phyloP scores from a whole-genome alignment of 2,113 vertebrate genomes.

The Potamarius usumacintae region DNA sequence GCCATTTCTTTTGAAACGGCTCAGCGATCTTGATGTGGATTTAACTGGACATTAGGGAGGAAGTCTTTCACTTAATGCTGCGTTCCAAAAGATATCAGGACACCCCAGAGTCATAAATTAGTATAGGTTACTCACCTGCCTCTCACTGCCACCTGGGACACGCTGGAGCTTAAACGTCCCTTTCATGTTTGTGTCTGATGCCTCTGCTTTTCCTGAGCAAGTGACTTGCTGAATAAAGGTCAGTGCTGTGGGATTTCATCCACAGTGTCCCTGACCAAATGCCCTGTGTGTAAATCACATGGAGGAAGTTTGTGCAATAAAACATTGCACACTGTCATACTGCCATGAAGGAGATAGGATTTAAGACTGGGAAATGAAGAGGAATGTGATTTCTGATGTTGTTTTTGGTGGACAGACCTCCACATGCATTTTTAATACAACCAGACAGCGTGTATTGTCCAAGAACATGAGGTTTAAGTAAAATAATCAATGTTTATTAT shows the following conservation, averaged over 20 bases:
- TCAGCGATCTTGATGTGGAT: conserved; percentile 51
- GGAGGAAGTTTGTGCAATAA: conserved; percentile 27
- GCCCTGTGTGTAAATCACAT: conserved; percentile 43
- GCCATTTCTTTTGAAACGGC: conserved; percentile 37
- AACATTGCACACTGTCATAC: conserved; percentile 23
- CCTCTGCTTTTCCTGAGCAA: conserved; percentile 28
- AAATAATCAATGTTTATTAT: background rate
- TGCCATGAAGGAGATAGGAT: background rate
- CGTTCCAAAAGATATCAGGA: conserved; percentile 48
- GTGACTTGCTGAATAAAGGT: conserved; percentile 24
- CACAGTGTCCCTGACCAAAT: conserved; percentile 4
- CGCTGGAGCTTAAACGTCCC: conserved; percentile 8
- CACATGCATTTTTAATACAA: background rate
- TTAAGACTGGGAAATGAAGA: background rate
- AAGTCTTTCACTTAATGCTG: conserved; percentile 59
- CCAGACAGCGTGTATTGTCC: background rate
- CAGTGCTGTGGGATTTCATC: conserved; percentile 32
- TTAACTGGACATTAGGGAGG: conserved; percentile 62
- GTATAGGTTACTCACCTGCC: conserved; percentile 58
- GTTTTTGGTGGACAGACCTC: background rate
- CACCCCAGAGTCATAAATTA: conserved; percentile 54
- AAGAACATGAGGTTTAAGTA: background rate
- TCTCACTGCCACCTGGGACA: conserved; percentile 27
- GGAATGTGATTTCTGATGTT: background rate
- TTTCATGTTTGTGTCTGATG: conserved; percentile 30